Percentiles rank a stretch among this genome's conserved stretches.
These are phyloP conservation scores for Orthosia gothica DNA, from an alignment of 2,888 invertebrate species.

Conservation along the genomic window DNA sequence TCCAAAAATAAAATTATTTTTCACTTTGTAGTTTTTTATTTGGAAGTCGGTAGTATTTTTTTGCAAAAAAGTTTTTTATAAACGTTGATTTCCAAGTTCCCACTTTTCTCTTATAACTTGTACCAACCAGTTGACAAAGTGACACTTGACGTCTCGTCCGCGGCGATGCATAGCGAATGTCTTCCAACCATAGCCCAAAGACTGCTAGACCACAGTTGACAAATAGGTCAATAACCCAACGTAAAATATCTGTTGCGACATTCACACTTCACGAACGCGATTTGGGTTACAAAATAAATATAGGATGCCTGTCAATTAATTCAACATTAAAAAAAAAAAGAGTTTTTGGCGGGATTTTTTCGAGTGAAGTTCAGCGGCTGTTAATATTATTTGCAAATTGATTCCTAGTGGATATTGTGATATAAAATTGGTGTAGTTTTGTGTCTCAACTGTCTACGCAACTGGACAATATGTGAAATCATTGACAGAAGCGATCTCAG, in stretches of 20 bases:
- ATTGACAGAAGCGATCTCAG: too few species aligned
- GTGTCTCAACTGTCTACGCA: too few species aligned
- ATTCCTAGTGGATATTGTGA: too few species aligned
- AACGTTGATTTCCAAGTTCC: background rate
- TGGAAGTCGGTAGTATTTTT: too few species aligned
- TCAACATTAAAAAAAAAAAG: background rate
- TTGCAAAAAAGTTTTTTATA: too few species aligned
- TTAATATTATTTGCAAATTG: too few species aligned
- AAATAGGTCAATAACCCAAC: constrained; percentile 59
- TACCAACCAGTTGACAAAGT: constrained; percentile 57
- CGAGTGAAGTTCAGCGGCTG: too few species aligned
- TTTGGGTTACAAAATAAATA: background rate
- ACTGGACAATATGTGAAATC: too few species aligned
- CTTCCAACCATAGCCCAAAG: constrained; percentile 47
- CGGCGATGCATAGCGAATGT: constrained; percentile 72
- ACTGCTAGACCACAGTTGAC: constrained; percentile 48
- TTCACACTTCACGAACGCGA: constrained; percentile 30
- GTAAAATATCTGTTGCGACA: constrained; percentile 58
- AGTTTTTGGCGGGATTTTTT: too few species aligned
- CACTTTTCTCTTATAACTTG: constrained; percentile 42
- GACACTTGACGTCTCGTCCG: constrained; percentile 63
- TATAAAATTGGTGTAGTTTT: too few species aligned
- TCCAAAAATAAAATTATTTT: too few species aligned
- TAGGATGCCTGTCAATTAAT: background rate
- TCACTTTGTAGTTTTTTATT: too few species aligned